Evolutionary conservation across 92 coral and sea anemone genomes (phyloP).

Genomic region (Palythoa heliodiscus): DNA sequence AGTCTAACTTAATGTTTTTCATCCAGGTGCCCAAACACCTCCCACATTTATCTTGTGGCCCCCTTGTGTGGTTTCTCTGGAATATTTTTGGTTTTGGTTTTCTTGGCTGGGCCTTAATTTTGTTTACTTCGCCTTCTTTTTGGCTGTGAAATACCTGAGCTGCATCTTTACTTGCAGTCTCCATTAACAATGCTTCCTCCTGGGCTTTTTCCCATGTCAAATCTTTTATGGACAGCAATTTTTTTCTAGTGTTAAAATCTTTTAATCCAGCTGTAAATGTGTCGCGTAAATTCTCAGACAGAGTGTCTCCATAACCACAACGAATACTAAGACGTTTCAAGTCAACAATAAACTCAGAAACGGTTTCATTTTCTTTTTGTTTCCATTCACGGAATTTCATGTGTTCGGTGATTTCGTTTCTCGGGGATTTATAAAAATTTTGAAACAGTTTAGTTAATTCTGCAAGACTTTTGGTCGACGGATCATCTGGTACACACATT

Average conservation of each 20-base stretch:
- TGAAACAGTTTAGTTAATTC: constrained; percentile 1
- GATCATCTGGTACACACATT: neutral
- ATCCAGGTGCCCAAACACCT: constrained; percentile 43
- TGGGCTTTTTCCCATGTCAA: constrained; percentile 34
- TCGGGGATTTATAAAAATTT: constrained; percentile 10
- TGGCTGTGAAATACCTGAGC: constrained; percentile 28
- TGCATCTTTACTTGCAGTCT: constrained; percentile 21
- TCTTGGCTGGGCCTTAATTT: constrained; percentile 20
- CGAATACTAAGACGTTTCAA: constrained; percentile 9
- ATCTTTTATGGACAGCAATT: constrained; percentile 43
- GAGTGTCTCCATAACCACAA: neutral
- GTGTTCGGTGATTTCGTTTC: constrained; percentile 21
- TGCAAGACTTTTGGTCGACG: neutral
- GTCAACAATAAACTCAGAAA: constrained; percentile 30
- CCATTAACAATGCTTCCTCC: constrained; percentile 49
- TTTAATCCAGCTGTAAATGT: constrained; percentile 24
- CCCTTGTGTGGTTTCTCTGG: constrained; percentile 21
- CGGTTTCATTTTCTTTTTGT: constrained; percentile 27
- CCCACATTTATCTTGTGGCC: constrained; percentile 37
- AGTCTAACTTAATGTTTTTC: constrained; percentile 11
- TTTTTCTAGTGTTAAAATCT: constrained; percentile 22
- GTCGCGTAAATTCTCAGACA: constrained; percentile 11
- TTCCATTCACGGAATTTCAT: constrained; percentile 32
- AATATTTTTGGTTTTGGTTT: constrained; percentile 29
- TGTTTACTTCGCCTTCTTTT: constrained; percentile 19